Evolutionary conservation across 1,140 invertebrate species (phyloP).

Genomic region (Argopecten irradians): DNA sequence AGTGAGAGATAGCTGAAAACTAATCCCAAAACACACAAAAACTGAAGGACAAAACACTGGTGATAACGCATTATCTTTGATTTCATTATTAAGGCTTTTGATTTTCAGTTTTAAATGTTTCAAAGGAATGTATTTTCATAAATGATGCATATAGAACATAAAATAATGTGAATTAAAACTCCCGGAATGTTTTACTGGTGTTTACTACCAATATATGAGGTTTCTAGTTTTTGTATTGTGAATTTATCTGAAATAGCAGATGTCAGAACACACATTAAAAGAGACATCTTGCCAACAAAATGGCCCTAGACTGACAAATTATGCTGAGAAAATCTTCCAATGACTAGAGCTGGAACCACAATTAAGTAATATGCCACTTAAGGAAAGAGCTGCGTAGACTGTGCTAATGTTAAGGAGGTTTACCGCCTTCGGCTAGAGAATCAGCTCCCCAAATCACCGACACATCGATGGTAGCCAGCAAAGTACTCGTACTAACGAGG

Average conservation of each 20-base stretch:
- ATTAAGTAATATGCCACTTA: background rate
- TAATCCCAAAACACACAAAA: no score
- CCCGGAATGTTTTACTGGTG: no score
- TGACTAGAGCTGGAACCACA: background rate
- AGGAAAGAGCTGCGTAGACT: background rate
- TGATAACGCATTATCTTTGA: no score
- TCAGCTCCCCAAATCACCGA: background rate
- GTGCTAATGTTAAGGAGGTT: background rate
- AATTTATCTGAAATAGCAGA: background rate
- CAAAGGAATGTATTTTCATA: no score
- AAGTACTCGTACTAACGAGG: slow-evolving; percentile 11
- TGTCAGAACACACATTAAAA: background rate
- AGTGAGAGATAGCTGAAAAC: no score
- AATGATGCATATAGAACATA: no score
- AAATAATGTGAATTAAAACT: no score
- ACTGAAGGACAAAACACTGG: no score
- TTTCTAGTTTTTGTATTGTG: background rate
- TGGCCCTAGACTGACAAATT: background rate
- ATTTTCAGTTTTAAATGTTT: no score
- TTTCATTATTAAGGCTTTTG: no score
- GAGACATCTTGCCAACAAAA: background rate
- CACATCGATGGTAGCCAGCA: background rate
- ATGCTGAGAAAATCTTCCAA: background rate
- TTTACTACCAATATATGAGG: no score
- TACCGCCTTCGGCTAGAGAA: background rate